A percentile compares a stretch with the other conserved stretches of the same genome.
Evolutionary conservation across 2,888 invertebrate species (phyloP).

Genomic region (Cyclophora punctaria): DNA sequence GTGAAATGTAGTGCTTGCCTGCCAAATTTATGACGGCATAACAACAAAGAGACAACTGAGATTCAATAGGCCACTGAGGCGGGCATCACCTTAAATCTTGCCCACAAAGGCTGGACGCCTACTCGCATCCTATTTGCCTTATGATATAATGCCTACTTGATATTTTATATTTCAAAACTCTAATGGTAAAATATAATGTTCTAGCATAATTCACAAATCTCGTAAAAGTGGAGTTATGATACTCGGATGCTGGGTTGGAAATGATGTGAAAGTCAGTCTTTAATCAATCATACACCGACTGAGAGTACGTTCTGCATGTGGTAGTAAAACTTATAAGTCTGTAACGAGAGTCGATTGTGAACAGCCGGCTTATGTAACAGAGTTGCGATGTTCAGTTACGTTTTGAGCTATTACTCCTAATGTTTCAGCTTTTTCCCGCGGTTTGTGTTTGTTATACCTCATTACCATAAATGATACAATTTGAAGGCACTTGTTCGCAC

Average conservation of each 20-base stretch:
- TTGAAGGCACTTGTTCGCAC: too few species aligned
- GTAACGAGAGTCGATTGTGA: conserved; percentile 19
- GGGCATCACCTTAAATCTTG: neutral
- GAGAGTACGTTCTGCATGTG: conserved; percentile 4
- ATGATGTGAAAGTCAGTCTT: conserved; percentile 17
- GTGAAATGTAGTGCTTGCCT: conserved; percentile 38
- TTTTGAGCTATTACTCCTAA: neutral
- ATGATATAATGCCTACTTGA: too few species aligned
- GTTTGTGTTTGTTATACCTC: conserved; percentile 4
- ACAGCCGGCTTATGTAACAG: conserved; percentile 16
- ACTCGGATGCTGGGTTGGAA: neutral
- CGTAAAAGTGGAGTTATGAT: too few species aligned
- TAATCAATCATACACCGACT: conserved; percentile 13
- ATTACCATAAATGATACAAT: too few species aligned
- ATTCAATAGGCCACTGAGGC: conserved; percentile 19
- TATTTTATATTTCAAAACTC: too few species aligned
- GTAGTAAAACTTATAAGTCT: conserved; percentile 24
- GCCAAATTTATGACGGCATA: conserved; percentile 39
- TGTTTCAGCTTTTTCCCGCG: neutral
- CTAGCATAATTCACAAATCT: too few species aligned
- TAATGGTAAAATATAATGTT: too few species aligned
- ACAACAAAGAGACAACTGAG: conserved; percentile 35
- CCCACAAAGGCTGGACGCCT: too few species aligned
- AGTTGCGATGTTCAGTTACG: conserved; percentile 22
- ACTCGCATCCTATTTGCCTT: too few species aligned